Percentiles rank a stretch among this genome's conserved stretches.
These are phyloP conservation scores for Conus canariensis DNA, from an alignment of 2,888 invertebrate genomes.

Conservation along the genomic window DNA sequence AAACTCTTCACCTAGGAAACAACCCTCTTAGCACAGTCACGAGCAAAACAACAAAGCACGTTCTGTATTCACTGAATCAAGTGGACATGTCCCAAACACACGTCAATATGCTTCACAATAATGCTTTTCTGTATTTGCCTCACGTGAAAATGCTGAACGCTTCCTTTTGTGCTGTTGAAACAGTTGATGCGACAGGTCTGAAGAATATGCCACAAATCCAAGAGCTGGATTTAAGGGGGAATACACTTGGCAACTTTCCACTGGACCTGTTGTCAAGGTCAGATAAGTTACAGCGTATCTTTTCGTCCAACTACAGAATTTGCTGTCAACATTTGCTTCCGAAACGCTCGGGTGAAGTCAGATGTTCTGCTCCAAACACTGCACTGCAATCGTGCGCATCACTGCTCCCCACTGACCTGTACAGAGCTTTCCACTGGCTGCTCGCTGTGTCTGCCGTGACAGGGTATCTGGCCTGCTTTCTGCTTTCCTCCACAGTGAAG, in stretches of 20 bases:
- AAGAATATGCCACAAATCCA: neutral
- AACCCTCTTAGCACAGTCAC: neutral
- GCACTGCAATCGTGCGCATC: neutral
- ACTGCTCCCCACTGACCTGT: neutral
- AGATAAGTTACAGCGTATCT: neutral
- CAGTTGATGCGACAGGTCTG: neutral
- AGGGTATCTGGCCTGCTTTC: neutral
- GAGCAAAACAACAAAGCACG: neutral
- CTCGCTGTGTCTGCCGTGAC: neutral
- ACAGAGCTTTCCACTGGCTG: neutral
- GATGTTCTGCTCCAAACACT: neutral
- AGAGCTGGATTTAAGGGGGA: neutral
- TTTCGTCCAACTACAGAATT: neutral
- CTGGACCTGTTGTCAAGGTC: neutral
- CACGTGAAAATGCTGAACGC: neutral
- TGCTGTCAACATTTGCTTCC: neutral
- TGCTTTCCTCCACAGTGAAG: neutral
- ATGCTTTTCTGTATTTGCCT: neutral
- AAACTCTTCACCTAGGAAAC: neutral
- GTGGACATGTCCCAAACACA: neutral
- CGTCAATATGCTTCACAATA: neutral
- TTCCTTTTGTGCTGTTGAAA: neutral
- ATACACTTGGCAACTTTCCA: neutral
- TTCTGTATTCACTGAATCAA: neutral
- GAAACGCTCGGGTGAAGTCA: neutral